A percentile compares a stretch with the other conserved stretches of the same genome.
phyloP scores from a whole-genome alignment of 2,113 vertebrate genomes.

The Salvelinus alpinus region DNA sequence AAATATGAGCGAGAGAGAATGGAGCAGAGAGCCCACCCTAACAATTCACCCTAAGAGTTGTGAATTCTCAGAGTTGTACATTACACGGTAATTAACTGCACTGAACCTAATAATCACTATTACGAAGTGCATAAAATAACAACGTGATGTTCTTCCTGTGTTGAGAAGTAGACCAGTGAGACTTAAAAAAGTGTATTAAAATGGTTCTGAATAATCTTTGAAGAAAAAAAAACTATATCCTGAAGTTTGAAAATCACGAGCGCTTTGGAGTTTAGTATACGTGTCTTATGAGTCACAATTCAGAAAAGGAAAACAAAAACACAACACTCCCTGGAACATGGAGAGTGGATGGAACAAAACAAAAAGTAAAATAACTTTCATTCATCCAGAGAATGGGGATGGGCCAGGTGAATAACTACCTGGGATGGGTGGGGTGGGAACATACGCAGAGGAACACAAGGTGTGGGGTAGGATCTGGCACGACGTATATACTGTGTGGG shows the following conservation, averaged over 20 bases:
- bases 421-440: slow-evolving; percentile 13
- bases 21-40: background rate
- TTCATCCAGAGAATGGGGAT: background rate
- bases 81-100: background rate
- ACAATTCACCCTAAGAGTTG: background rate
- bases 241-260: background rate
- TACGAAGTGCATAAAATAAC: background rate
- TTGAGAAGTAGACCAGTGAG: background rate
- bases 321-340: background rate
- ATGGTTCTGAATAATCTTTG: background rate
- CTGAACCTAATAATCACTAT: background rate
- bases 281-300: background rate
- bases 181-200: background rate
- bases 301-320: background rate
- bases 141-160: background rate
- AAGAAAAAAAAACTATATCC: background rate
- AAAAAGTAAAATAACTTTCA: background rate
- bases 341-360: background rate
- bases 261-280: background rate
- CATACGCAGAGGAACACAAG: background rate
- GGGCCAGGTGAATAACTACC: slow-evolving; percentile 8
- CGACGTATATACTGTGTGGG: background rate
- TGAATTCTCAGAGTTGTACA: background rate
- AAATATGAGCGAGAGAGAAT: background rate
- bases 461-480: background rate